Conservation (phyloP, 2,113 vertebrate species). For the Eupsittula cactorum region DNA sequence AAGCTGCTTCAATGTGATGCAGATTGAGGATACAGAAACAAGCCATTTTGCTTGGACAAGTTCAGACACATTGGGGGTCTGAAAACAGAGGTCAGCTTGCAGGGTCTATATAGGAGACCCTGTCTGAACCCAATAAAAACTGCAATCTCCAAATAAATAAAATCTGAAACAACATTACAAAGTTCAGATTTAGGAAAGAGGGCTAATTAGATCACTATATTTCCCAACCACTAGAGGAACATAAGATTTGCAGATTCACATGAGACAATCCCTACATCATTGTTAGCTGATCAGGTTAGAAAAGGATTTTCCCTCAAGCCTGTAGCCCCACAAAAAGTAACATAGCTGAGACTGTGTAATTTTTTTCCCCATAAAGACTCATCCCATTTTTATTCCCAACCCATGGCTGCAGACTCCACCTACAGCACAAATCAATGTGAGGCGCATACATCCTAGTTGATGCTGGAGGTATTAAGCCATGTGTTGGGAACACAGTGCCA, state of each 20-base stretch:
- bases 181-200: neutral
- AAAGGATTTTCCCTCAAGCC: neutral
- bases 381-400: neutral
- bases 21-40: neutral
- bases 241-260: neutral
- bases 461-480: neutral
- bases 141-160: neutral
- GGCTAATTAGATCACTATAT: neutral
- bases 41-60: neutral
- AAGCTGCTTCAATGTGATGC: neutral
- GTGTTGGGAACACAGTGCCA: neutral
- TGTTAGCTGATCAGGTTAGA: neutral
- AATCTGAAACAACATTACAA: neutral
- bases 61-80: neutral
- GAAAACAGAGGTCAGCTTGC: neutral
- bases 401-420: neutral
- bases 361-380: neutral
- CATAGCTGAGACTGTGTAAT: rapidly evolving
- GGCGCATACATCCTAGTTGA: neutral
- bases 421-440: neutral
- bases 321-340: neutral
- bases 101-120: neutral
- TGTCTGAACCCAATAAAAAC: neutral
- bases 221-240: neutral
- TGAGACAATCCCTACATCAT: neutral